These are phyloP conservation scores for Plumapathes pennacea DNA, from an alignment of 92 coral and sea anemone species.

Conservation along the genomic window DNA sequence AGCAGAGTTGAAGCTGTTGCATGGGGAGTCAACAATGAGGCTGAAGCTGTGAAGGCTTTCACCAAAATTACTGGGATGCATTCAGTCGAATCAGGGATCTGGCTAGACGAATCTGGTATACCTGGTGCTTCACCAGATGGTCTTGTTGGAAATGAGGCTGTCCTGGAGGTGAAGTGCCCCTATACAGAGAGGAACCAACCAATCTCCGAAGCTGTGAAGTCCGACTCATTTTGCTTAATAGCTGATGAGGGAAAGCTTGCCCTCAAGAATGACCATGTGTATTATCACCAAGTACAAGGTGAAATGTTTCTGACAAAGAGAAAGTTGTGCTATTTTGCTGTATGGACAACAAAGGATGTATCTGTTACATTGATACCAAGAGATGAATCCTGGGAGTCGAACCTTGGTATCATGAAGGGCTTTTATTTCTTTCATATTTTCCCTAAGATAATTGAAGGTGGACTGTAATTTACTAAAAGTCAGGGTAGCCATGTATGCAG, in stretches of 20 bases:
- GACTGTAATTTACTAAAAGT: slow-evolving; percentile 1
- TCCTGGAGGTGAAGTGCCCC: slow-evolving; percentile 51
- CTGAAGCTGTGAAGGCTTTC: slow-evolving; percentile 36
- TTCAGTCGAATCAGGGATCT: slow-evolving; percentile 25
- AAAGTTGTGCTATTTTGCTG: slow-evolving; percentile 14
- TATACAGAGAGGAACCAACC: slow-evolving; percentile 12
- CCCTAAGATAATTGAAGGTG: slow-evolving; percentile 17
- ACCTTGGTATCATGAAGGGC: background rate
- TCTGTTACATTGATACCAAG: slow-evolving; percentile 5
- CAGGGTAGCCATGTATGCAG: too few relatives aligned
- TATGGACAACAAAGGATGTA: slow-evolving; percentile 25
- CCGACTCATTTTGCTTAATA: slow-evolving; percentile 11
- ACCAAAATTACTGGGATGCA: background rate
- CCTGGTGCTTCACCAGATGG: slow-evolving; percentile 53
- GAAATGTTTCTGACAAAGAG: slow-evolving; percentile 23
- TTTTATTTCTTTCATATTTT: slow-evolving; percentile 3
- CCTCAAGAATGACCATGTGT: slow-evolving; percentile 18
- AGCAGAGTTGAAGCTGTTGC: slow-evolving; percentile 34
- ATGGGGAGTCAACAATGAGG: slow-evolving; percentile 36
- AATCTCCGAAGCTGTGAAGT: slow-evolving; percentile 9
- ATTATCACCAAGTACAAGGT: slow-evolving; percentile 45
- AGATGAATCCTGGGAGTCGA: slow-evolving; percentile 16
- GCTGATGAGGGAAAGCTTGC: slow-evolving; percentile 2
- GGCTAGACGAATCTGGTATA: slow-evolving; percentile 32
- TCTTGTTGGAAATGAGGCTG: slow-evolving; percentile 25